Evolutionary conservation across 2,797 vertebrate genomes (phyloP).

Genomic region (Tenualosa thibaudeaui): DNA sequence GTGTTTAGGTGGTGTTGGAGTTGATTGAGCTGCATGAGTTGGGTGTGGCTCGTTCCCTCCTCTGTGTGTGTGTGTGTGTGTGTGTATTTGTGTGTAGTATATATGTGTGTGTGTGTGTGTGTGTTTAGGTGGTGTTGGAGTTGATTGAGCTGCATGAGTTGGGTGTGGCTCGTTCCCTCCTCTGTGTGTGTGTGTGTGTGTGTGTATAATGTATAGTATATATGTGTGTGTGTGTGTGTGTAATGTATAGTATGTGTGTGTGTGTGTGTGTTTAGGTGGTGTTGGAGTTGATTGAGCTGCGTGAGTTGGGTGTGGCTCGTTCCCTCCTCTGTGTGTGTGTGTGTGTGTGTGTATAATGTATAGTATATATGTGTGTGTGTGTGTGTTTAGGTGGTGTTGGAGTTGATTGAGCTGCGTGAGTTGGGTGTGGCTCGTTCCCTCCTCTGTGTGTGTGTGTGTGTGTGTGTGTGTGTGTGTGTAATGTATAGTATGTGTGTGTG

Average conservation of each 20-base stretch:
- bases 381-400: slow-evolving; percentile 86
- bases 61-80: background rate
- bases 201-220: background rate
- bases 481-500: no score
- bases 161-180: no score
- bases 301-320: background rate
- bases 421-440: slow-evolving; percentile 94
- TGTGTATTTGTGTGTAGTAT: no score
- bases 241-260: no score
- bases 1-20: background rate
- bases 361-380: no score
- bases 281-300: background rate
- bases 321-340: background rate
- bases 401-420: slow-evolving; percentile 94
- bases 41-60: no score
- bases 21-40: no score
- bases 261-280: background rate
- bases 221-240: no score
- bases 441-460: no score
- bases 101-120: no score
- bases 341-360: background rate
- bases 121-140: background rate
- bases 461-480: background rate
- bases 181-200: background rate
- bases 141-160: background rate